Evolutionary conservation across 2,797 vertebrate species (phyloP), one percentile per base, ranked within the genome.

Genomic region (Poeciliopsis paucimaculata): DNA sequence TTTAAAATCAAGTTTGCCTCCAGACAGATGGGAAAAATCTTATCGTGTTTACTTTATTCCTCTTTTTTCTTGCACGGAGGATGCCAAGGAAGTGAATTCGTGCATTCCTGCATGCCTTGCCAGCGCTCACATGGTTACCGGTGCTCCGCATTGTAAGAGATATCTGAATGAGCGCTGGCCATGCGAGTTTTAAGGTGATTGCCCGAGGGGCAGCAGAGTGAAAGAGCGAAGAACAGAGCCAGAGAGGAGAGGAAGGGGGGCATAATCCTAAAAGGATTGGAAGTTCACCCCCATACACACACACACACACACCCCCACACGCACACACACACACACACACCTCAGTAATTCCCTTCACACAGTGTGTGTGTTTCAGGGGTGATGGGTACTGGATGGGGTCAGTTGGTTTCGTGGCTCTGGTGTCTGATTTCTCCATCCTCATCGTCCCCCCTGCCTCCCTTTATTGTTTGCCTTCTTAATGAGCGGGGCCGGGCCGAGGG

Each of bases 391-490:
- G 87, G 86, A 88, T 82, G 78, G 87, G 84, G 90, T 93, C 89
- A 93, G 87, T 82, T 91, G 85, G 93, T 94, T 96, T 92, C 88
- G 91, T 94, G 94, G 90, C 90, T 93, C 94, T 82, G 94, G 95
- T 96, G 95, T 97, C 96, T 96, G 94, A 94, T 97, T 97, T 96
- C 96, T 90, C 89, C 82, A 95, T 94, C 92, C 90, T 87, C 90
- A 79, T 93, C 94, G 91, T 92, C 94, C 92, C 60, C 95, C 93
- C 94, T 80, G 20, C 94, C 94, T 94, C 53, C 93, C 94, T 93
- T 46, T 79, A 95, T 96, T 98, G 97, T 98, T 98, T 97, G 98
- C 95, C 95, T 97, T 97, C 96, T 92, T 99, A 98, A 99, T 97
- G 97, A 98, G 97, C 93, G 96, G 96, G 98, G 98, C 94, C 97